These are phyloP conservation scores for Pyrgilauda ruficollis DNA, from an alignment of 2,113 vertebrate species.

Conservation along the genomic window DNA sequence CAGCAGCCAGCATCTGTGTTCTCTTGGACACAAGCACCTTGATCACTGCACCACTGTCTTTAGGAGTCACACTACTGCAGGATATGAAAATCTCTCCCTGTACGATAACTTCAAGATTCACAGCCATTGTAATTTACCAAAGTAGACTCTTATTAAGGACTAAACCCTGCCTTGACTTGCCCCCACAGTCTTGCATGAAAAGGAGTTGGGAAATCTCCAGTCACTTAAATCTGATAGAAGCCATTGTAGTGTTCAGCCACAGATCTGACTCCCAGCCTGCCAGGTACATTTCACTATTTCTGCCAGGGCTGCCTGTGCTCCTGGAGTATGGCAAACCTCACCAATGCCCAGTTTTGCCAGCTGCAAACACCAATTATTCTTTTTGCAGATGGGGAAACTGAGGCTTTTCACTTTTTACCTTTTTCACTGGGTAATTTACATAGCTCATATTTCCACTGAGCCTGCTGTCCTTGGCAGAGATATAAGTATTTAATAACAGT, in stretches of 20 bases:
- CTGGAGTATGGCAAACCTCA: background rate
- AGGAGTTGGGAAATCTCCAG: background rate
- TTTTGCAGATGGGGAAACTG: background rate
- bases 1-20: background rate
- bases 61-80: background rate
- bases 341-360: background rate
- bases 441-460: background rate
- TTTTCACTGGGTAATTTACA: background rate
- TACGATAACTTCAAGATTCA: background rate
- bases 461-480: background rate
- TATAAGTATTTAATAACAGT: background rate
- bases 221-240: background rate
- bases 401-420: too few species aligned
- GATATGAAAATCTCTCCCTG: background rate
- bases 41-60: background rate
- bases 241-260: background rate
- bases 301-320: background rate
- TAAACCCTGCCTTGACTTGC: background rate
- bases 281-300: background rate
- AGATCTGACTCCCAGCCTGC: background rate
- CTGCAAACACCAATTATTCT: background rate
- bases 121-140: background rate
- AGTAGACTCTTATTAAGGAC: background rate
- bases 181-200: fast-evolving
- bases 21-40: background rate